phyloP scores from a whole-genome alignment of 2,113 vertebrate genomes.

The Glareola pratincola region DNA sequence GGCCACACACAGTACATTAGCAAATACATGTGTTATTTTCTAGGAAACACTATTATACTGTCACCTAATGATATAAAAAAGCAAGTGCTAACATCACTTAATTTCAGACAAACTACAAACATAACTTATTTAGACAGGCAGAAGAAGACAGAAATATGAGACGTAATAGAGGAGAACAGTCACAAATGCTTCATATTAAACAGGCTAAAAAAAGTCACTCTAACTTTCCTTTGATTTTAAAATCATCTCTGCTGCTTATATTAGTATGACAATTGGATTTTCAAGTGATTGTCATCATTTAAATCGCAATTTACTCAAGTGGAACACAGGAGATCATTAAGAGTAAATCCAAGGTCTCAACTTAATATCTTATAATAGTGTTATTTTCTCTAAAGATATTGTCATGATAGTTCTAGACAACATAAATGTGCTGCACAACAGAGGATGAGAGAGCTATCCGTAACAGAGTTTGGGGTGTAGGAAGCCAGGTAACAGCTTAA shows the following conservation, averaged over 20 bases:
- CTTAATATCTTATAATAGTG: background rate
- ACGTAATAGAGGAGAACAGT: background rate
- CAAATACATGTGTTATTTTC: background rate
- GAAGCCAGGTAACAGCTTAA: background rate
- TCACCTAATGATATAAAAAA: background rate
- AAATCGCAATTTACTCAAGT: background rate
- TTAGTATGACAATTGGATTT: background rate
- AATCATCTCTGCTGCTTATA: background rate
- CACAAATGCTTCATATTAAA: background rate
- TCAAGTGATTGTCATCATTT: background rate
- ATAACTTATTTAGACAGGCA: background rate
- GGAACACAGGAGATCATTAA: background rate
- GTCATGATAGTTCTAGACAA: background rate
- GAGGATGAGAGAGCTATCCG: background rate
- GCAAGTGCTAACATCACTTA: background rate
- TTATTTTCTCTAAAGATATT: background rate
- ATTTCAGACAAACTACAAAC: background rate
- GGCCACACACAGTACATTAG: background rate
- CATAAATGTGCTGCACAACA: background rate
- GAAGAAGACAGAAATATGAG: background rate
- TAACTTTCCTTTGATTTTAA: background rate
- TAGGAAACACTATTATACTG: background rate
- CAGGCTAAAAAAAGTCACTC: background rate
- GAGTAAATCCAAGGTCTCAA: conserved; percentile 25
- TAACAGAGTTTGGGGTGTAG: background rate